These are phyloP conservation scores for Elgaria multicarinata DNA, from an alignment of 2,113 vertebrate genomes.

Conservation along the genomic window DNA sequence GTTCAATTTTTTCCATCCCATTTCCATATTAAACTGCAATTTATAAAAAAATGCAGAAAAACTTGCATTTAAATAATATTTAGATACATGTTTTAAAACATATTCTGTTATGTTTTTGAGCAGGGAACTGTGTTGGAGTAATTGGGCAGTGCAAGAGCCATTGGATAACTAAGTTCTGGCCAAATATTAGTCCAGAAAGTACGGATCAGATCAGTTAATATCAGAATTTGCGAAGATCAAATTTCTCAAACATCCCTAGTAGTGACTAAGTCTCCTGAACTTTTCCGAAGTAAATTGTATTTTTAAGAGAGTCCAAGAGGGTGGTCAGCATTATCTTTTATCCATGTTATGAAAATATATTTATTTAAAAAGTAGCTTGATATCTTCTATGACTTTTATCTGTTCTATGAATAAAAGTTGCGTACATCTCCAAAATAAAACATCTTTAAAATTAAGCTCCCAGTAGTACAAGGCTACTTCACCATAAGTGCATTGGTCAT, in stretches of 20 bases:
- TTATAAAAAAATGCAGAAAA: no score
- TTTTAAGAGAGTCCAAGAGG: not conserved
- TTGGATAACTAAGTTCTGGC: not conserved
- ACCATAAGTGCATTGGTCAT: not conserved
- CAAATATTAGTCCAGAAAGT: not conserved
- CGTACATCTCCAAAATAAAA: not conserved
- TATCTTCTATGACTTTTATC: not conserved
- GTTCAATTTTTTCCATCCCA: no score
- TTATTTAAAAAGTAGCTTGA: not conserved
- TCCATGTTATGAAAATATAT: not conserved
- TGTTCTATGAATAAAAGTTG: not conserved
- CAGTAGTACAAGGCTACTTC: not conserved
- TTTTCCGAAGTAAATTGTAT: not conserved
- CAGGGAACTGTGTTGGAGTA: not conserved
- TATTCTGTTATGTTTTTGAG: not conserved
- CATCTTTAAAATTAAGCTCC: not conserved
- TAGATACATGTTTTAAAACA: no score
- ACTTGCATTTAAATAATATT: no score
- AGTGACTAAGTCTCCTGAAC: not conserved
- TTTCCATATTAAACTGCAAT: no score
- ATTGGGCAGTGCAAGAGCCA: not conserved
- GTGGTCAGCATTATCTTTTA: not conserved
- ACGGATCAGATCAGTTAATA: not conserved
- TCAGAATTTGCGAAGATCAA: not conserved
- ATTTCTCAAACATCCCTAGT: no score